phyloP scores from a whole-genome alignment of 2,113 vertebrate species.

The Labeo rohita region DNA sequence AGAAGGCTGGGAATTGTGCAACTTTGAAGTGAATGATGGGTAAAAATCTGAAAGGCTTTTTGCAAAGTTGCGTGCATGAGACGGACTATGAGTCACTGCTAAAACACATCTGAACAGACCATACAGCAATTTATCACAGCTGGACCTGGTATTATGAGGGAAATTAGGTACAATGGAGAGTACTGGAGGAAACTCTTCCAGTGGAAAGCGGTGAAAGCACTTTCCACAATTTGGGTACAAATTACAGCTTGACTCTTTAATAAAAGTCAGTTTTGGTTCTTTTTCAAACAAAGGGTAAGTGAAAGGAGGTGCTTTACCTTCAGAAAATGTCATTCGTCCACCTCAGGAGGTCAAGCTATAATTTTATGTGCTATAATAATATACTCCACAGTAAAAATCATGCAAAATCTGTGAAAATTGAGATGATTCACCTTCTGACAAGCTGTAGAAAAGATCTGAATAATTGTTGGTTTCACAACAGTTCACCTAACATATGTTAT shows the following conservation, averaged over 20 bases:
- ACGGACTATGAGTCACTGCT: neutral
- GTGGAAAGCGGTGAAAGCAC: neutral
- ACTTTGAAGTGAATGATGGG: neutral
- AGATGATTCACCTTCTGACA: neutral
- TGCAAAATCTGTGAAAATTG: neutral
- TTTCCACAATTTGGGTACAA: conserved; percentile 10
- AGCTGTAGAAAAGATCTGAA: neutral
- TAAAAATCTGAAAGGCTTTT: neutral
- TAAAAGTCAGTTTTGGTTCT: neutral
- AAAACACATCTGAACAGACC: conserved; percentile 17
- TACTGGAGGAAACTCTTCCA: neutral
- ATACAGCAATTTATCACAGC: conserved; percentile 30
- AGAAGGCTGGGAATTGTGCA: neutral
- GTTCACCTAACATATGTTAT: neutral
- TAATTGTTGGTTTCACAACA: neutral
- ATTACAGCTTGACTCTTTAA: neutral
- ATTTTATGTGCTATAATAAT: neutral
- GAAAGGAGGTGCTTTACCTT: neutral
- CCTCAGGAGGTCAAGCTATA: neutral
- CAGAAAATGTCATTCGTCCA: neutral
- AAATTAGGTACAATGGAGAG: neutral
- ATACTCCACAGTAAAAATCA: neutral
- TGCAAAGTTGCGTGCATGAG: neutral
- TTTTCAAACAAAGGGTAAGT: neutral
- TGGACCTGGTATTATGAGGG: conserved; percentile 11